Evolutionary conservation across 2,797 vertebrate species (phyloP).

Genomic region (Gallinago solitaria): DNA sequence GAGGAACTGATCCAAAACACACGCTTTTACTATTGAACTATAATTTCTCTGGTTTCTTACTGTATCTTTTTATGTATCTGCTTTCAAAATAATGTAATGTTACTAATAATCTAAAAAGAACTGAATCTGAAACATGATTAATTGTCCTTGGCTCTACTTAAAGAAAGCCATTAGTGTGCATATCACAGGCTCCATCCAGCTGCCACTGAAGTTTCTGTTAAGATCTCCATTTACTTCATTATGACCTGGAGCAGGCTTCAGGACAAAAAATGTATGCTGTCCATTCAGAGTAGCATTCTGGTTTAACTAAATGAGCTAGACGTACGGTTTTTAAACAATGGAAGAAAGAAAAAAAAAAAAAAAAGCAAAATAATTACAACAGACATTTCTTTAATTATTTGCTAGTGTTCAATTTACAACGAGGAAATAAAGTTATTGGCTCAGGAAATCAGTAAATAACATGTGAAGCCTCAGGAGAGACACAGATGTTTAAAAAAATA

Average conservation of each 20-base stretch:
- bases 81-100: not conserved
- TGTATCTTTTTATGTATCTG: not conserved
- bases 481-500: not conserved
- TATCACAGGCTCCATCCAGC: not conserved
- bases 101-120: not conserved
- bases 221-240: not conserved
- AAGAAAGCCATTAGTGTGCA: not conserved
- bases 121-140: not conserved
- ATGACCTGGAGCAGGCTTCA: not conserved
- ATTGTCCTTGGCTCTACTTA: not conserved
- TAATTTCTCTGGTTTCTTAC: not conserved
- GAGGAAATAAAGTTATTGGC: not conserved
- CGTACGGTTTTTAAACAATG: not conserved
- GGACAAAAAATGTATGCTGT: not conserved
- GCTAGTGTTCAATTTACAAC: not conserved
- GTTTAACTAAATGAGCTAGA: not conserved
- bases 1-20: not conserved
- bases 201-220: not conserved
- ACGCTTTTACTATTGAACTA: not conserved
- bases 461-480: not conserved
- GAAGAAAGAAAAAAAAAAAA: not conserved
- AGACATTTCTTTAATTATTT: not conserved
- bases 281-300: not conserved
- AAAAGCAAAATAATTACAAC: not conserved
- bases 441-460: not conserved